These are phyloP conservation scores for Strongylocentrotus purpuratus DNA, from an alignment of 35 echinoderm and acorn worm species.

Conservation along the genomic window DNA sequence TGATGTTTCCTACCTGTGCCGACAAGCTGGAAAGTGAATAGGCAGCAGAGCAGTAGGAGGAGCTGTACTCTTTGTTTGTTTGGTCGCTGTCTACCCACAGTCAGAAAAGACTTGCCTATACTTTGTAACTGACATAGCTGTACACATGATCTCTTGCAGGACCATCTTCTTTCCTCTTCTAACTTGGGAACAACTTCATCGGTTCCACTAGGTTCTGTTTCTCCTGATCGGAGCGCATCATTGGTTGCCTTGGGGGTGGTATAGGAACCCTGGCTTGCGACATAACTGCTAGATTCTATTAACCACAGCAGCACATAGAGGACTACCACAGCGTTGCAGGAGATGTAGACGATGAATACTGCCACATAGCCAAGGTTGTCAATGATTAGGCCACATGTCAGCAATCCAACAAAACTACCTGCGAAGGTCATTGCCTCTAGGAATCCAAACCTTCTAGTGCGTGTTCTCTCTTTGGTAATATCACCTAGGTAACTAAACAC, in stretches of 20 bases:
- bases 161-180: slow-evolving; percentile 32
- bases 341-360: slow-evolving; percentile 82
- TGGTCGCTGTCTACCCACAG: slow-evolving; percentile 70
- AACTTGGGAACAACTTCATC: neutral
- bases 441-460: slow-evolving; percentile 81
- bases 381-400: slow-evolving; percentile 82
- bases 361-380: slow-evolving; percentile 80
- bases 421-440: slow-evolving; percentile 91
- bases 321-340: slow-evolving; percentile 58
- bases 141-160: slow-evolving; percentile 45
- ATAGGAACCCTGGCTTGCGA: neutral
- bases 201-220: neutral
- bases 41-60: slow-evolving; percentile 63
- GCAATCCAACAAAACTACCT: slow-evolving; percentile 87
- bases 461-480: slow-evolving; percentile 66
- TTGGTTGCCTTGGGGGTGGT: neutral
- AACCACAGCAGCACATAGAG: slow-evolving; percentile 80
- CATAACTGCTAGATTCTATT: slow-evolving; percentile 58
- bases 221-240: neutral
- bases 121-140: slow-evolving; percentile 78
- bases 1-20: slow-evolving; percentile 77
- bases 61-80: slow-evolving; percentile 71
- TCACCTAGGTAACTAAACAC: slow-evolving; percentile 97
- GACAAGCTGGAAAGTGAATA: slow-evolving; percentile 85
- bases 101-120: slow-evolving; percentile 65